phyloP scores from a whole-genome alignment of 1,140 invertebrate genomes.

The Solen grandis region DNA sequence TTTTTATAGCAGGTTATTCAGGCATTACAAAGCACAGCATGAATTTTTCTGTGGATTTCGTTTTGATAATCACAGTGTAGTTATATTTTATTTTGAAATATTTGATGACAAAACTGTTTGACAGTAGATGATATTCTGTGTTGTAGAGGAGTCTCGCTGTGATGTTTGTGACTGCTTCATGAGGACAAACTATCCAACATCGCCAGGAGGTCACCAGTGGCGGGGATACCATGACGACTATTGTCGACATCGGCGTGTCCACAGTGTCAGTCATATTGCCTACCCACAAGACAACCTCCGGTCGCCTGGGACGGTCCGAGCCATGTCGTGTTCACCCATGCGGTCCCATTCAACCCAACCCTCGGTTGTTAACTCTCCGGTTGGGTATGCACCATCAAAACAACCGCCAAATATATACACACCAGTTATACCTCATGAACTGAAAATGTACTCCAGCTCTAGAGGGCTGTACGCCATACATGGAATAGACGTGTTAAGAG shows the following conservation, averaged over 20 bases:
- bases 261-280: conserved; percentile 77
- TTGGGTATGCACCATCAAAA: conserved; percentile 48
- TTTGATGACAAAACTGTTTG: no score
- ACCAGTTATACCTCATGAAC: conserved; percentile 62
- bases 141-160: conserved; percentile 51
- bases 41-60: no score
- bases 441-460: conserved; percentile 51
- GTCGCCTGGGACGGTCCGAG: conserved; percentile 64
- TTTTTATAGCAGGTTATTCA: no score
- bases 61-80: no score
- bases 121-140: no score
- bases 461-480: conserved; percentile 45
- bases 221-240: conserved; percentile 62
- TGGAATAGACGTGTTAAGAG: conserved; percentile 52
- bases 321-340: conserved; percentile 71
- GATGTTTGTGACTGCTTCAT: conserved; percentile 60
- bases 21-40: no score
- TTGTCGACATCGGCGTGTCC: conserved; percentile 73
- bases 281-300: conserved; percentile 50
- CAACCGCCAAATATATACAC: conserved; percentile 64
- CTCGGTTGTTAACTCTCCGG: conserved; percentile 59
- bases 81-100: no score
- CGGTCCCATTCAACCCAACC: conserved; percentile 51
- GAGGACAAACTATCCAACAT: conserved; percentile 15
- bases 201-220: conserved; percentile 54